Evolutionary conservation across 1,140 invertebrate genomes (phyloP), one percentile per base, ranked within the genome.

Genomic region (Theocolax elegans): DNA sequence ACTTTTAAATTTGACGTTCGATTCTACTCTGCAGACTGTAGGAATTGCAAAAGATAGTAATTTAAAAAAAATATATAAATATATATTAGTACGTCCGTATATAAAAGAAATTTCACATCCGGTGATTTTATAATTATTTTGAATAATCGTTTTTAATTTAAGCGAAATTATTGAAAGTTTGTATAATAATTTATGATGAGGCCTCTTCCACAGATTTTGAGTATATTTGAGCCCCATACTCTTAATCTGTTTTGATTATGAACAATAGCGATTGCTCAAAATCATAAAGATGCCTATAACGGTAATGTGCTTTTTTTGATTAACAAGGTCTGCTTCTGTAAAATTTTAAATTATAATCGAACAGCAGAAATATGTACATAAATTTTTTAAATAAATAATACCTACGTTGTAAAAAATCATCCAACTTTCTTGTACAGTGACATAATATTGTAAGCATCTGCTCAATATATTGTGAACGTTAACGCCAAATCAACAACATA

Each of bases 1-100:
- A 44, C 38, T 27, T 29, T 44, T 66, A 2, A 38, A 40, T 53
- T 31, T n/a, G 38, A 53, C 21, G 56, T 69, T 67, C n/a, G 27
- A 71, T 73, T 48, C 31, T 59, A 74, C 63, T 78, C 76, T 21
- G 75, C 76, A 76, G 60, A 76, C 71, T 74, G 72, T 78, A 79
- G 76, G 74, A 79, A 79, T 79, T 76, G 74, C 62, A 74, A 75
- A 29, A 48, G 15, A 54, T 75, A 77, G 58, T 15, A 44, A 12
- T 6, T 44, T 44, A 3, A 15, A 44, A 44, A 44, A 15, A 44
- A 44, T 44, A 44, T 44, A 44, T 44, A 44, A 44, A 44, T 3
- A 15, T 15, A 44, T 38, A 38, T 8, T 8, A 38, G 13, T 38
- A 6, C 6, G 6, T 38, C 35, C 6, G 6, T 38, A 8, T 38